Conservation (phyloP, 2,888 invertebrate species). For the Hypselothyrea guttata region DNA sequence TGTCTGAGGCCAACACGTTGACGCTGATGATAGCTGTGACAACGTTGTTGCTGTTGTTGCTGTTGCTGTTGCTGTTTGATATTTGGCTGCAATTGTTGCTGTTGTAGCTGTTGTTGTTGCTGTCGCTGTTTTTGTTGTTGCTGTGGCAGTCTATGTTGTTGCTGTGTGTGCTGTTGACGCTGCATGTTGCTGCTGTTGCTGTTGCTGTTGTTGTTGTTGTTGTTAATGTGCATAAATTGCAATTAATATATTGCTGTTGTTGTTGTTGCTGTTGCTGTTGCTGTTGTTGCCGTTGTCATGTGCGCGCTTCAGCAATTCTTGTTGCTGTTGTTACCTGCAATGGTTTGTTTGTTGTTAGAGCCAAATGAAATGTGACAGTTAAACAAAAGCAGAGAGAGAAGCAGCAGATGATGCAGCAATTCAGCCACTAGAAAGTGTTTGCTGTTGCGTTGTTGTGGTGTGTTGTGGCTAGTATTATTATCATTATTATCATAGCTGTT, state of each 20-base stretch:
- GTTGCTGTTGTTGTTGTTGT: conserved; percentile 12
- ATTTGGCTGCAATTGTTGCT: conserved; percentile 16
- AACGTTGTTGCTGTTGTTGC: conserved; percentile 38
- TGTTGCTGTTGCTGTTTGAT: conserved; percentile 22
- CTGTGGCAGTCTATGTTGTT: conserved; percentile 31
- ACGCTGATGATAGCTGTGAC: conserved; percentile 50
- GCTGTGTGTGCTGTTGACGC: conserved; percentile 29
- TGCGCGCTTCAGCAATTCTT: conserved; percentile 39
- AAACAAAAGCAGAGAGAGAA: conserved; percentile 8
- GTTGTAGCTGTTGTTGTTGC: conserved; percentile 15
- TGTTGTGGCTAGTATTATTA: conserved; percentile 9
- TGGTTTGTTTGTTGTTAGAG: conserved; percentile 43
- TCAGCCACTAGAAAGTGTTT: conserved; percentile 62
- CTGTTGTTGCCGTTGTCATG: conserved; percentile 41
- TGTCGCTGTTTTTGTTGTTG: conserved; percentile 11
- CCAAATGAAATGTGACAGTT: conserved; percentile 35
- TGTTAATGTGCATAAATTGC: conserved; percentile 14
- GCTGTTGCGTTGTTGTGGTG: conserved; percentile 27
- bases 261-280: conserved; percentile 23
- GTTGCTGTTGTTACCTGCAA: conserved; percentile 34
- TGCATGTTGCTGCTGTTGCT: conserved; percentile 26
- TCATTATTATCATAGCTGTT: conserved; percentile 20
- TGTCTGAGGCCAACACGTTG: conserved; percentile 76
- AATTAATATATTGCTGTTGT: conserved; percentile 11
- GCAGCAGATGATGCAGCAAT: conserved; percentile 8